Base-by-base conservation (phyloP, 2,888 invertebrate genomes). In the Tromatobia lineatoria region DNA sequence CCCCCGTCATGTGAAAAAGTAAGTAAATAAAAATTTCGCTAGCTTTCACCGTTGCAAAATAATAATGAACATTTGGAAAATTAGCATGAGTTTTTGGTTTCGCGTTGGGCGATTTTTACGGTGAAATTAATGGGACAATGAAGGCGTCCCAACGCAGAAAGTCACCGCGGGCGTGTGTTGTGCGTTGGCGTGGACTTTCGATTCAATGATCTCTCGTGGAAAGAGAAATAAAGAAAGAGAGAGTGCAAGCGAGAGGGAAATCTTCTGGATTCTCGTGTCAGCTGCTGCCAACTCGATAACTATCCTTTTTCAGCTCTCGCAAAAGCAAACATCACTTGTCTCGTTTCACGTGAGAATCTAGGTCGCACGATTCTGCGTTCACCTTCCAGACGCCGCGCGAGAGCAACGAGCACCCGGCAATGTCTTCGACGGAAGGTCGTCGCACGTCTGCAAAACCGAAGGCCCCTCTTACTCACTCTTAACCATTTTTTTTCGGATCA, bases 291-390 rank as follows among this genome's bases (percentile, higher is more conserved):
- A 64, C 70, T 69, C 77, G 18, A 57, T 73, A 47, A 47, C 61
- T 70, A 38, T 84, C 80, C 82, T 73, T 64, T 29, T 80, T 75
- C 54, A 64, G 77, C 67, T 57, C 52, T 75, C 79, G 77, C 57
- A 73, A 38, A 54, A 66, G 64, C 50, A 76, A 57, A 59, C 64
- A 59, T 82, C 81, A 70, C 54, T 74, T 78, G 78, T 87, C 85
- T 87, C 84, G 83, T 85, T 86, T 84, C 80, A 79, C 80, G 83
- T 78, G 88, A 86, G 91, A 90, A 92, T 92, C 89, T 92, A 90
- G 92, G 92, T 91, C 92, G 91, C 91, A 91, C 92, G 91, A 90
- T 84, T 82, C 90, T 90, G 89, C 90, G 91, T 90, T 92, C 92
- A 92, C 92, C 92, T 92, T 70, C 78, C 71, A 79, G 61, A 79